phyloP scores from a whole-genome alignment of 2,797 vertebrate species.

The Acanthis flammea region DNA sequence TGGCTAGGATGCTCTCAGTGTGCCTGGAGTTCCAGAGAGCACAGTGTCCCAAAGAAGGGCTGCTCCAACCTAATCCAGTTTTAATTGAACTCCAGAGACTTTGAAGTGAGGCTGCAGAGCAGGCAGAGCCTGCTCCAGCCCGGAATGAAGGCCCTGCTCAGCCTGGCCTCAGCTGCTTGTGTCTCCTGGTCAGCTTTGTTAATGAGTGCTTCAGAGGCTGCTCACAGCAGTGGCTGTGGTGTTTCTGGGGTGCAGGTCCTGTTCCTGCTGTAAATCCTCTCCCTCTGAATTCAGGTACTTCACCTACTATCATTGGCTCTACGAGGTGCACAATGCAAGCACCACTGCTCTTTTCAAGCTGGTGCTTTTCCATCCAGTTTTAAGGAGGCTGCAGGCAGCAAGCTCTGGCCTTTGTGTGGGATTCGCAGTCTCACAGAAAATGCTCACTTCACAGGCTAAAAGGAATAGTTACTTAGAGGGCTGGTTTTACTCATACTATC shows the following conservation, averaged over 20 bases:
- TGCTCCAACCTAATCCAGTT: slow-evolving; percentile 93
- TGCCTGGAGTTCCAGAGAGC: slow-evolving; percentile 74
- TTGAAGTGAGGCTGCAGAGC: slow-evolving; percentile 89
- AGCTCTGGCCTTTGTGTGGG: accelerated
- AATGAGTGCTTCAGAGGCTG: slow-evolving; percentile 78
- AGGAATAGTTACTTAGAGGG: neutral
- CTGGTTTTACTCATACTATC: neutral
- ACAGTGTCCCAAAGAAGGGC: slow-evolving; percentile 75
- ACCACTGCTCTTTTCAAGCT: accelerated
- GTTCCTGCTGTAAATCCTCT: neutral
- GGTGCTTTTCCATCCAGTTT: neutral
- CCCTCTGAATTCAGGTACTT: neutral
- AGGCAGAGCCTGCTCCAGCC: slow-evolving; percentile 78
- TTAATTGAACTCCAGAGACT: slow-evolving; percentile 99
- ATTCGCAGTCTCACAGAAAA: neutral
- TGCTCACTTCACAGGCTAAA: accelerated
- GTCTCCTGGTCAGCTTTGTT: slow-evolving; percentile 68
- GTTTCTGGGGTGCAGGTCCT: neutral
- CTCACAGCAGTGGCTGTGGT: slow-evolving; percentile 4
- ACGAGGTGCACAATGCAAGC: accelerated
- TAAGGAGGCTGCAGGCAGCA: neutral
- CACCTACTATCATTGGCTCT: neutral
- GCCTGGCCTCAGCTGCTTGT: slow-evolving; percentile 81
- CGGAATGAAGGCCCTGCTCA: slow-evolving; percentile 57
- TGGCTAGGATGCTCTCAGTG: slow-evolving; percentile 79